Evolutionary conservation across 37 sponge, comb jelly and placozoan species (phyloP).

Genomic region (Crambe crambe): DNA sequence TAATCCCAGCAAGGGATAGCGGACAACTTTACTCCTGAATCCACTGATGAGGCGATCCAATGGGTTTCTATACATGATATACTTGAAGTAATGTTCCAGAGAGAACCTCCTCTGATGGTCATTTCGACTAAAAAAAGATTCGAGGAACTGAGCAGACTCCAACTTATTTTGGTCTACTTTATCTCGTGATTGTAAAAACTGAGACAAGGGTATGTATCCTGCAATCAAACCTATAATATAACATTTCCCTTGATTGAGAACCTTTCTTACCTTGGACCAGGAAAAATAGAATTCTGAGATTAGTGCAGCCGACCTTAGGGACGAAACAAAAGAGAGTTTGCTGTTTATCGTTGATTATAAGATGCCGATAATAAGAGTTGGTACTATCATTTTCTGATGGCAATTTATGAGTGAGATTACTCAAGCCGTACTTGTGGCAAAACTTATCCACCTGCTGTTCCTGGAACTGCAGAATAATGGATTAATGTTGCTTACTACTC

Average conservation of each 20-base stretch:
- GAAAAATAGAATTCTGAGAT: slow-evolving; percentile 37
- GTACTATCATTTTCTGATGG: not conserved
- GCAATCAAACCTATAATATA: not conserved
- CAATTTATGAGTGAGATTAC: not conserved
- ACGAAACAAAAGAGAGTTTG: slow-evolving; percentile 41
- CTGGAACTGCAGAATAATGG: slow-evolving; percentile 20
- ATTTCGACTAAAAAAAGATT: slow-evolving; percentile 33
- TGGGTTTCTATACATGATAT: slow-evolving; percentile 65
- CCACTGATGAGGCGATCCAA: slow-evolving; percentile 50
- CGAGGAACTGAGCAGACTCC: slow-evolving; percentile 6
- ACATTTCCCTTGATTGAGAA: too few relatives aligned
- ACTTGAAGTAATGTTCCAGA: slow-evolving; percentile 52
- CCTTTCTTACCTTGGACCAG: slow-evolving; percentile 32
- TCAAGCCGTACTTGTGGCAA: slow-evolving; percentile 3
- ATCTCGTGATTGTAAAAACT: slow-evolving; percentile 7
- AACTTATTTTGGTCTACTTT: slow-evolving; percentile 15
- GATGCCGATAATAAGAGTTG: slow-evolving; percentile 4
- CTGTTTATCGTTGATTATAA: slow-evolving; percentile 22
- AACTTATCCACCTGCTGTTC: slow-evolving; percentile 21
- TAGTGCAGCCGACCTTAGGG: slow-evolving; percentile 46
- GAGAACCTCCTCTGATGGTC: slow-evolving; percentile 7
- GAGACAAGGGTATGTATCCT: slow-evolving; percentile 25
- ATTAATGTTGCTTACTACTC: not conserved
- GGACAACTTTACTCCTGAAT: slow-evolving; percentile 46
- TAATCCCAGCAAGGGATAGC: slow-evolving; percentile 24